Evolutionary conservation across 2,113 vertebrate species (phyloP).

Genomic region (Cheirogaleus medius): DNA sequence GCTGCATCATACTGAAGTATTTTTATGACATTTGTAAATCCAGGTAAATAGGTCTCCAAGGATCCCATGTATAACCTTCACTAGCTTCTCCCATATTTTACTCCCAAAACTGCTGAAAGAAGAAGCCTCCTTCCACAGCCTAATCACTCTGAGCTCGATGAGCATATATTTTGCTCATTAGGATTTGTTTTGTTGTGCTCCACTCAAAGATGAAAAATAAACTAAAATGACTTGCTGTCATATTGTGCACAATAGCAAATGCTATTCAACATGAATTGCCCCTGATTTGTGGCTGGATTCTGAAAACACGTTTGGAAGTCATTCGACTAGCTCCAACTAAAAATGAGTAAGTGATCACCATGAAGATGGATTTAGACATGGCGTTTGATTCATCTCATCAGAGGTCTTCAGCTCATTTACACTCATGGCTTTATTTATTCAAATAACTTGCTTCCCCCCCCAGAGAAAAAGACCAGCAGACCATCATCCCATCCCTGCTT

Average conservation of each 20-base stretch:
- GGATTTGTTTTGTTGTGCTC: not conserved
- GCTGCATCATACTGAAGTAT: not conserved
- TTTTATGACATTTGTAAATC: not conserved
- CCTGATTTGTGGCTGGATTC: slow-evolving; percentile 13
- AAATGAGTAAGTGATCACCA: not conserved
- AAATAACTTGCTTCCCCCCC: not conserved
- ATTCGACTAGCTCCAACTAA: not conserved
- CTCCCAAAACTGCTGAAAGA: not conserved
- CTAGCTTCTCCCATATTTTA: not conserved
- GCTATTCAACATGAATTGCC: not conserved
- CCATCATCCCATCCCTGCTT: not conserved
- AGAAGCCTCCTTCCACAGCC: not conserved
- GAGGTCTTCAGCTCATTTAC: not conserved
- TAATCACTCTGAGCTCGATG: not conserved
- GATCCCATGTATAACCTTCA: not conserved
- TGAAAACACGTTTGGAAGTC: slow-evolving; percentile 40
- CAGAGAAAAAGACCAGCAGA: not conserved
- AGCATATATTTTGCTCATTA: not conserved
- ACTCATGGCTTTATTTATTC: slow-evolving; percentile 51
- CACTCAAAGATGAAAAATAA: slow-evolving; percentile 43
- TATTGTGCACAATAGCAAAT: not conserved
- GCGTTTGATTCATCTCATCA: not conserved
- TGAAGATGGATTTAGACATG: not conserved
- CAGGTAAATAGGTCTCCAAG: not conserved
- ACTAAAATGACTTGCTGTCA: not conserved